phyloP scores from a whole-genome alignment of 2,888 invertebrate species.

The Hydroisotoma schaefferi region DNA sequence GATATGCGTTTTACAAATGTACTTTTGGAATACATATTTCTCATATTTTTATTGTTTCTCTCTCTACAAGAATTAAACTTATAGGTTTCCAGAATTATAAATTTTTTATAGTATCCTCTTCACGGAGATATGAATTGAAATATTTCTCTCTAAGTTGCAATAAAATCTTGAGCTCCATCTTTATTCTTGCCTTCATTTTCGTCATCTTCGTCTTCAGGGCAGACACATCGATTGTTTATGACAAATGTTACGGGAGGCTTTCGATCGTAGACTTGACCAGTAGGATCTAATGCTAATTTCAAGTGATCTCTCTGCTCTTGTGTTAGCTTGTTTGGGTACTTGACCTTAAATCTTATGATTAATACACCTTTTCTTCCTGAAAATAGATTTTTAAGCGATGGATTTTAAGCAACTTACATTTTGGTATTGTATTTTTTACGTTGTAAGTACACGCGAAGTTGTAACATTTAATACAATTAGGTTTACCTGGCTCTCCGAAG shows the following conservation, averaged over 20 bases:
- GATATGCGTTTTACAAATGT: too few relatives aligned
- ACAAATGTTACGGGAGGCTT: slow-evolving; percentile 20
- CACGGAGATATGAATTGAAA: too few relatives aligned
- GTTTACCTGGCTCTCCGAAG: slow-evolving; percentile 60
- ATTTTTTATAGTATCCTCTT: too few relatives aligned
- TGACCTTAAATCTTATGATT: slow-evolving; percentile 64
- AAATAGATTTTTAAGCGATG: background rate
- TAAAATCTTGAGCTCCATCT: background rate
- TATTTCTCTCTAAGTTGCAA: background rate
- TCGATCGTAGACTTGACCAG: slow-evolving; percentile 19
- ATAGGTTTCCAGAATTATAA: too few relatives aligned
- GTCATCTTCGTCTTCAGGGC: slow-evolving; percentile 6
- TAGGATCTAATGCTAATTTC: slow-evolving; percentile 42
- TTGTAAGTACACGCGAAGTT: slow-evolving; percentile 3
- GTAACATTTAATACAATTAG: background rate
- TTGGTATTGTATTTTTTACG: background rate
- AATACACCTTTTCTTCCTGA: slow-evolving; percentile 60
- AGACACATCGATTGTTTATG: slow-evolving; percentile 19
- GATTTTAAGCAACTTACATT: background rate
- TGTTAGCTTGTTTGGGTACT: slow-evolving; percentile 59
- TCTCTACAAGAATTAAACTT: too few relatives aligned
- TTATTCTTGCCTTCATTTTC: background rate
- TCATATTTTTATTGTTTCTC: too few relatives aligned
- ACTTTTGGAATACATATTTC: too few relatives aligned
- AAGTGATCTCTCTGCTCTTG: slow-evolving; percentile 54